Evolutionary conservation across 2,888 invertebrate species (phyloP).

Genomic region (Gonocerus acuteangulatus): DNA sequence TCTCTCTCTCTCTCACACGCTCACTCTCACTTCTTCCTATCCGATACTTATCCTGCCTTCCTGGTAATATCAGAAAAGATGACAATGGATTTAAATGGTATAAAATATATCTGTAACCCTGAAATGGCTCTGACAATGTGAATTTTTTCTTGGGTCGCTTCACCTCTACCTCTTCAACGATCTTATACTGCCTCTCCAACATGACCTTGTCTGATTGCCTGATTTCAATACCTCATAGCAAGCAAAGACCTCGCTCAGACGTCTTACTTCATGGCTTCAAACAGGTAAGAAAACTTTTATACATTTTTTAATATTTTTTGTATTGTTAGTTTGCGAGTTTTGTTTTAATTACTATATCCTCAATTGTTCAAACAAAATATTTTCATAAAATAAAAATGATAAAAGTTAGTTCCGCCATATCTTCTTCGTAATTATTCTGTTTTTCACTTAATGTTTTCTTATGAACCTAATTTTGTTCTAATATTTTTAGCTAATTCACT

Average conservation of each 20-base stretch:
- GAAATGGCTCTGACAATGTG: slow-evolving; percentile 32
- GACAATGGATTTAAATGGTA: slow-evolving; percentile 9
- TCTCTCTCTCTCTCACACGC: slow-evolving; percentile 1
- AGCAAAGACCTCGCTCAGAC: slow-evolving; percentile 95
- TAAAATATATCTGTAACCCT: slow-evolving; percentile 1
- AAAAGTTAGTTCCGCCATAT: too few relatives aligned
- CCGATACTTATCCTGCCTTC: neutral
- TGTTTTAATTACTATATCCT: neutral
- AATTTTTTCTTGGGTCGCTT: slow-evolving; percentile 31
- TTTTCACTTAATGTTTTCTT: too few relatives aligned
- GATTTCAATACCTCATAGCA: slow-evolving; percentile 50
- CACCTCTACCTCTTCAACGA: neutral
- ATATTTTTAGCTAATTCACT: too few relatives aligned
- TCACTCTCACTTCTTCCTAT: slow-evolving; percentile 13
- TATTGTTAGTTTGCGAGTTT: neutral
- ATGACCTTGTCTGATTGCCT: slow-evolving; percentile 8
- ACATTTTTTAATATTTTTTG: neutral
- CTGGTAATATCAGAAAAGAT: slow-evolving; percentile 2
- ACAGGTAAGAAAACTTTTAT: slow-evolving; percentile 56
- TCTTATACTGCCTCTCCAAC: neutral
- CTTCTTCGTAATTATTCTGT: too few relatives aligned
- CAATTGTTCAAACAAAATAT: too few relatives aligned
- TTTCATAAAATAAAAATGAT: too few relatives aligned
- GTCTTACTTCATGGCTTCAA: slow-evolving; percentile 97
- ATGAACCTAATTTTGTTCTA: too few relatives aligned